These are phyloP conservation scores for Dichetophora obliterata DNA, from an alignment of 2,888 invertebrate species.

Conservation along the genomic window DNA sequence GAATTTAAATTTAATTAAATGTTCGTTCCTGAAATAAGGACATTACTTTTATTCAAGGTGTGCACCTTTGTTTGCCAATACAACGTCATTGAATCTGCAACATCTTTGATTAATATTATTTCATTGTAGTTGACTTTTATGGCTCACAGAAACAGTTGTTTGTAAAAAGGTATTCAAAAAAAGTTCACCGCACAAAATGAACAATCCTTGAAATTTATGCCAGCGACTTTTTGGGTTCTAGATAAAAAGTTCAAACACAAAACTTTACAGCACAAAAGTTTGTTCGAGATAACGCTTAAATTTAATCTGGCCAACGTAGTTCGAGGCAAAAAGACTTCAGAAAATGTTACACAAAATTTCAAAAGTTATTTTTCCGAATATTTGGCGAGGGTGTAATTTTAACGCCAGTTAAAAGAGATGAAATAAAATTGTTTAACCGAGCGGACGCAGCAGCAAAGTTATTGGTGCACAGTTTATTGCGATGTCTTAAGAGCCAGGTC, in stretches of 20 bases:
- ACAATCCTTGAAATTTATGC: background rate
- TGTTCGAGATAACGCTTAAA: slow-evolving; percentile 28
- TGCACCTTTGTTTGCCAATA: no score
- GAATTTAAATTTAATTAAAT: no score
- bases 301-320: slow-evolving; percentile 30
- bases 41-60: no score
- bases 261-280: slow-evolving; percentile 29
- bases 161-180: background rate
- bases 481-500: background rate
- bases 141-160: background rate
- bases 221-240: background rate
- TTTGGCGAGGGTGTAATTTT: background rate
- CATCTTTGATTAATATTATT: no score
- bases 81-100: no score
- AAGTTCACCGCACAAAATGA: background rate
- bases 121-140: no score
- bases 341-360: slow-evolving; percentile 4
- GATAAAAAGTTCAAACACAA: slow-evolving; percentile 36
- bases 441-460: background rate
- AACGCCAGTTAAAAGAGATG: slow-evolving; percentile 3
- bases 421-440: slow-evolving; percentile 9
- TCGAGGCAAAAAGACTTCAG: background rate
- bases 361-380: background rate
- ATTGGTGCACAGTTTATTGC: background rate
- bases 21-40: no score